These are phyloP conservation scores for Oligia strigilis DNA, from an alignment of 2,888 invertebrate genomes.

Conservation along the genomic window DNA sequence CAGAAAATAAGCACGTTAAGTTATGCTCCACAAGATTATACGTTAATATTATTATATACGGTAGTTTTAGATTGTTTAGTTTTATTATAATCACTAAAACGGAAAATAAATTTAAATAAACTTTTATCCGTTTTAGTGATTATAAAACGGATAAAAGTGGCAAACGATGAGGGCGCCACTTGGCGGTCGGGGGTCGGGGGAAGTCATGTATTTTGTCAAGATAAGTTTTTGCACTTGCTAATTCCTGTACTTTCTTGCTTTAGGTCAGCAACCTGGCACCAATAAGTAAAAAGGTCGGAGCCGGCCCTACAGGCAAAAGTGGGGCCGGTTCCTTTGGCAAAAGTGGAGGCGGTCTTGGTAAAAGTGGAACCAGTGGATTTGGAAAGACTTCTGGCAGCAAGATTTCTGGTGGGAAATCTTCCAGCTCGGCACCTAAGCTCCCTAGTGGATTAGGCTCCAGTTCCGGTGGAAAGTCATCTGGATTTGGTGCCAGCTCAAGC, in stretches of 20 bases:
- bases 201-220: not conserved
- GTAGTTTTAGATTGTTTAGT: no score
- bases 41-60: no score
- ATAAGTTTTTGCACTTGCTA: not conserved
- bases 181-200: no score
- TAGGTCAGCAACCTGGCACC: constrained; percentile 77
- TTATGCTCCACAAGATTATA: no score
- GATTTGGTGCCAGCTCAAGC: constrained; percentile 64
- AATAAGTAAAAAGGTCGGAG: constrained; percentile 75
- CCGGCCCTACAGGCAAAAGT: constrained; percentile 77
- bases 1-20: no score
- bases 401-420: constrained; percentile 44
- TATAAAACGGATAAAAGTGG: no score
- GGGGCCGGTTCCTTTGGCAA: constrained; percentile 72
- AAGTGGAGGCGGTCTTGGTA: constrained; percentile 53
- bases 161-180: no score
- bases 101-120: no score
- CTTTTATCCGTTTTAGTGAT: no score
- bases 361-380: constrained; percentile 42
- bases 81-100: no score
- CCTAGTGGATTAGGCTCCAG: constrained; percentile 54
- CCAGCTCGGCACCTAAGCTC: constrained; percentile 53
- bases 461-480: constrained; percentile 58
- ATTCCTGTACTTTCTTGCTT: constrained; percentile 13
- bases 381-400: constrained; percentile 59